Percentiles rank a stretch among this genome's conserved stretches.
These are phyloP conservation scores for Hormaphis cornu DNA, from an alignment of 1,140 invertebrate genomes.

Conservation along the genomic window DNA sequence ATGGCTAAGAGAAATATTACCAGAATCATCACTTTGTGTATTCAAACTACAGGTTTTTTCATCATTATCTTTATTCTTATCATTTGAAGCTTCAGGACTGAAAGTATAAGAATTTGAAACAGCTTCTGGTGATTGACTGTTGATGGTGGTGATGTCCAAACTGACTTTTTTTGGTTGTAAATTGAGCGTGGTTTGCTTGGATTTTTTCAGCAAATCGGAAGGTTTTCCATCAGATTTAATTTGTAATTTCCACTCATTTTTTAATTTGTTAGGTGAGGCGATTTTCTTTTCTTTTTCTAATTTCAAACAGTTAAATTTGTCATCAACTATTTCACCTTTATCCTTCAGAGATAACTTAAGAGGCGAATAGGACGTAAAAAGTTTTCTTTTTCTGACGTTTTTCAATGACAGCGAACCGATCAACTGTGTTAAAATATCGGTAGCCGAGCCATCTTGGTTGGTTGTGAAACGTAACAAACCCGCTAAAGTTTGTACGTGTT, in stretches of 20 bases:
- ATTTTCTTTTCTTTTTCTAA: background rate
- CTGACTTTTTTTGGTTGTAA: background rate
- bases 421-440: background rate
- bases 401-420: background rate
- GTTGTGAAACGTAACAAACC: background rate
- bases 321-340: background rate
- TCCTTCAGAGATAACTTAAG: slow-evolving; percentile 20
- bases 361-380: slow-evolving; percentile 6
- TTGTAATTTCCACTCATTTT: slow-evolving; percentile 10
- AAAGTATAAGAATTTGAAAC: background rate
- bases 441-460: background rate
- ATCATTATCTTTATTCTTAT: background rate
- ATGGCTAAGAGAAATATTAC: background rate
- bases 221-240: slow-evolving; percentile 19
- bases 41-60: background rate
- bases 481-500: slow-evolving; percentile 4
- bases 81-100: background rate
- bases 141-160: slow-evolving; percentile 1
- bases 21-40: background rate
- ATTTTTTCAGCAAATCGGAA: slow-evolving; percentile 10
- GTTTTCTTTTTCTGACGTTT: slow-evolving; percentile 15
- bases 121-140: background rate
- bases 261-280: background rate
- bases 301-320: background rate
- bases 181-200: background rate